A percentile compares a stretch with the other conserved stretches of the same genome.
These are phyloP conservation scores for Tenthredo amoena DNA, from an alignment of 2,888 invertebrate genomes.

Conservation along the genomic window DNA sequence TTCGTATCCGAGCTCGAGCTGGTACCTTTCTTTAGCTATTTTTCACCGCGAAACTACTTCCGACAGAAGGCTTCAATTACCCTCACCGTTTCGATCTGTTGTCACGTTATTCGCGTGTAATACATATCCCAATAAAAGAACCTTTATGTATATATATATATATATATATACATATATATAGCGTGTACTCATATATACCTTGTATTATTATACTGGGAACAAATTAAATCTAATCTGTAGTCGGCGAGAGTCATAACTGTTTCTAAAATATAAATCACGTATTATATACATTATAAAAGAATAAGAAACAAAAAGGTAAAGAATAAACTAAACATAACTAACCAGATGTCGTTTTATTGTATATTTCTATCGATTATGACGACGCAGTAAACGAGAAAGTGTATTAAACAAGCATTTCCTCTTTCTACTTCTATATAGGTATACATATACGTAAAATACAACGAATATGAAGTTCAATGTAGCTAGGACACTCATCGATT, in stretches of 20 bases:
- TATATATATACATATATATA: neutral
- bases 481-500: neutral
- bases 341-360: neutral
- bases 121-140: neutral
- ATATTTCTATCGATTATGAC: neutral
- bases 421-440: neutral
- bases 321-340: neutral
- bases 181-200: neutral
- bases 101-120: neutral
- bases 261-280: constrained; percentile 14
- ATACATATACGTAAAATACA: neutral
- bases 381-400: neutral
- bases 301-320: neutral
- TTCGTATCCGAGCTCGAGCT: neutral
- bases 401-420: neutral
- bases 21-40: neutral
- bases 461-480: neutral
- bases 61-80: constrained; percentile 30
- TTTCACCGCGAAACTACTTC: constrained; percentile 14
- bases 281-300: neutral
- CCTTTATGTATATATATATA: neutral
- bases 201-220: too few species aligned
- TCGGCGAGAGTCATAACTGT: neutral
- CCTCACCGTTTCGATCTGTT: constrained; percentile 11
- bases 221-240: neutral